Conservation (phyloP, 2,797 vertebrate genomes). For the Schizopygopsis malacanthus region DNA sequence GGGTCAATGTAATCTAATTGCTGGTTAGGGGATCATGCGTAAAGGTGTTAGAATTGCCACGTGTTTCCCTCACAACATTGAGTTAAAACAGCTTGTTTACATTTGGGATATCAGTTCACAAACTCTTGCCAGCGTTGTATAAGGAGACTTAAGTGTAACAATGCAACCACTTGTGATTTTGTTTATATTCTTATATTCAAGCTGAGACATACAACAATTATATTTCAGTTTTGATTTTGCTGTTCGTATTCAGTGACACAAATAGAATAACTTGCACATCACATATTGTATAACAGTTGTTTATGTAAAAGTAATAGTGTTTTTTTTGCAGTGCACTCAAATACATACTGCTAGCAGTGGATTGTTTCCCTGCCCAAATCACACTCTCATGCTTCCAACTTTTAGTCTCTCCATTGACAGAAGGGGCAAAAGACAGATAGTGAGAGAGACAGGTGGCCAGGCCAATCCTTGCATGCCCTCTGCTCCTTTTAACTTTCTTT, state of each 20-base stretch:
- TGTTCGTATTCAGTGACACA: neutral
- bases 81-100: slow-evolving; percentile 5
- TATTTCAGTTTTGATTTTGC: neutral
- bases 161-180: neutral
- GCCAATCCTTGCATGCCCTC: slow-evolving; percentile 63
- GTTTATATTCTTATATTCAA: neutral
- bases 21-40: neutral
- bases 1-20: neutral
- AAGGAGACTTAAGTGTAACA: neutral
- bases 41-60: neutral
- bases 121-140: neutral
- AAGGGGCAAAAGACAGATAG: slow-evolving; percentile 62
- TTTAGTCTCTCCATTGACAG: slow-evolving; percentile 59
- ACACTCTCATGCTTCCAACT: slow-evolving; percentile 64
- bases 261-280: neutral
- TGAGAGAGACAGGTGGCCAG: slow-evolving; percentile 62
- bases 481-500: slow-evolving; percentile 64
- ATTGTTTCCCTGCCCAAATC: slow-evolving; percentile 55
- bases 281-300: slow-evolving; percentile 18
- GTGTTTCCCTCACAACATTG: neutral
- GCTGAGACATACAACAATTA: neutral
- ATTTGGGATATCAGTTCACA: neutral
- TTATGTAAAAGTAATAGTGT: slow-evolving; percentile 35
- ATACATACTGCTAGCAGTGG: slow-evolving; percentile 38
- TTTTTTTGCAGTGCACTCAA: neutral